phyloP scores from a whole-genome alignment of 2,888 invertebrate genomes.

The Dynastes tityus region DNA sequence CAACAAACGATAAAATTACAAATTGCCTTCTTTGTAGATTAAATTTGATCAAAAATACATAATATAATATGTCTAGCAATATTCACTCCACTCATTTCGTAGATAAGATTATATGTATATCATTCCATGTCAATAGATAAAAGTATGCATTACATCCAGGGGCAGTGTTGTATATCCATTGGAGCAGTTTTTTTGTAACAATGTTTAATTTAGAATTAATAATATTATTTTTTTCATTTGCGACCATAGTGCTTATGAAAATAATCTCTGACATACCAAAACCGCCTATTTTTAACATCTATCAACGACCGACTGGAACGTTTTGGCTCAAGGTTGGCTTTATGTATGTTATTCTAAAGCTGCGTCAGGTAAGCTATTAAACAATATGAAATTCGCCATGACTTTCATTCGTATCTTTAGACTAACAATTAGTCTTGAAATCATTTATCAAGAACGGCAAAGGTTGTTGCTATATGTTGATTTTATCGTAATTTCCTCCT shows the following conservation, averaged over 20 bases:
- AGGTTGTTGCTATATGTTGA: background rate
- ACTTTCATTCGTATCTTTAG: background rate
- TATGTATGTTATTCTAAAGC: conserved; percentile 70
- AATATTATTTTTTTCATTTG: conserved; percentile 51
- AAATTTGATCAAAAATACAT: background rate
- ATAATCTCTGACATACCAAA: conserved; percentile 45
- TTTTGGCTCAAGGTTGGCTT: conserved; percentile 73
- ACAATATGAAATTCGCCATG: background rate
- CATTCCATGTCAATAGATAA: background rate
- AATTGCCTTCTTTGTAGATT: background rate
- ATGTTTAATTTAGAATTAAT: conserved; percentile 48
- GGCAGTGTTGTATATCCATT: background rate
- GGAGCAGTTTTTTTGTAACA: background rate
- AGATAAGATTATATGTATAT: conserved; percentile 18
- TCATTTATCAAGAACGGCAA: background rate
- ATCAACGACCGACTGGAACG: conserved; percentile 71
- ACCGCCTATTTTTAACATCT: conserved; percentile 72
- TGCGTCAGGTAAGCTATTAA: conserved; percentile 70
- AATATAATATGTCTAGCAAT: background rate
- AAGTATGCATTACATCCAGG: background rate
- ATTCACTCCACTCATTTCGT: background rate
- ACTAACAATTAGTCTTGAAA: background rate
- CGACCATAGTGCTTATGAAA: conserved; percentile 46
- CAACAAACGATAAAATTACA: background rate
- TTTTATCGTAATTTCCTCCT: background rate